These are phyloP conservation scores for Lepidurus arcticus DNA, from an alignment of 1,140 invertebrate genomes.

Conservation along the genomic window DNA sequence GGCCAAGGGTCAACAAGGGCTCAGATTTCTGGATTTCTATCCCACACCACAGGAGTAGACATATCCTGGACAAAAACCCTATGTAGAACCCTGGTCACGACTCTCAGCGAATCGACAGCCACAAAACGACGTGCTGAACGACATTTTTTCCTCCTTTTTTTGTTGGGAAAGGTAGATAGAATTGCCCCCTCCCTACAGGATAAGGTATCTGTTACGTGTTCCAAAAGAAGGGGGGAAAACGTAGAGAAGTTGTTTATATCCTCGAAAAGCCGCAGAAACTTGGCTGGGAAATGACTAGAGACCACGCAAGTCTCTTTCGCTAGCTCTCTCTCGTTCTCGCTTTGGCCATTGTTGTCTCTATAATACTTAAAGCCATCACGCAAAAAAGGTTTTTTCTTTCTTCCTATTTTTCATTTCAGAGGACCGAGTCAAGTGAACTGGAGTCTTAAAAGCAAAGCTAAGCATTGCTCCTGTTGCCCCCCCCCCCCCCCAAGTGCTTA, in stretches of 20 bases:
- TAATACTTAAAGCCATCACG: neutral
- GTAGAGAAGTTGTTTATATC: neutral
- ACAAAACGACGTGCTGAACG: neutral
- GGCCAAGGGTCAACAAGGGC: neutral
- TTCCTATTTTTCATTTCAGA: too few relatives aligned
- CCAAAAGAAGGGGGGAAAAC: neutral
- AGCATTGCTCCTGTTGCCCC: neutral
- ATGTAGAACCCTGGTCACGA: neutral
- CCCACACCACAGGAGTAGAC: neutral
- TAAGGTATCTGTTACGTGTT: slow-evolving; percentile 2
- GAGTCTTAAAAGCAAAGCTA: neutral
- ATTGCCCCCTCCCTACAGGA: neutral
- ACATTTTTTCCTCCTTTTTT: neutral
- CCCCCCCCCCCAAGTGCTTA: neutral
- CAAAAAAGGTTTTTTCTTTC: too few relatives aligned
- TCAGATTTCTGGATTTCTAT: neutral
- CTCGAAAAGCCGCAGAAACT: neutral
- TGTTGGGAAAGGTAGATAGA: neutral
- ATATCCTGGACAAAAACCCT: neutral
- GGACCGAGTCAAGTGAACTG: neutral
- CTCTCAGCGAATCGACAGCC: neutral
- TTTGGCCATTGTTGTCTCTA: neutral
- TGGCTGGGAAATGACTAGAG: neutral
- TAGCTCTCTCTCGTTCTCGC: neutral
- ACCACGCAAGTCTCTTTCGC: neutral